Base-by-base conservation (phyloP, 1,140 invertebrate genomes). In the Anastrepha ludens region DNA sequence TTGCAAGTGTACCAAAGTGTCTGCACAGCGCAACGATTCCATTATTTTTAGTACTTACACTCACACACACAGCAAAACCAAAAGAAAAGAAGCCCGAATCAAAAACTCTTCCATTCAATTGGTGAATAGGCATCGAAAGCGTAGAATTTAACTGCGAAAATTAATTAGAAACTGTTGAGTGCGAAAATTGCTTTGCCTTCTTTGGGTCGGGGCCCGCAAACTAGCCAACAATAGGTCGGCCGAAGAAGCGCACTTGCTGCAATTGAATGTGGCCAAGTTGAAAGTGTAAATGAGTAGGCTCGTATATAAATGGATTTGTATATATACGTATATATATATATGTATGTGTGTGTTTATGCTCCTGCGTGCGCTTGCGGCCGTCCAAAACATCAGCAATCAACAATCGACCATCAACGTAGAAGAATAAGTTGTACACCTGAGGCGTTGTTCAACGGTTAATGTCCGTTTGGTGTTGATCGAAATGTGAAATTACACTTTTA, bases 111-210 rank as follows among this genome's bases (percentile, higher is more conserved):
- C 29, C 29, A 29, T 29, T 8, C n/a, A 81, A 55, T 81, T 55
- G 74, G 17, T 50, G 44, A 39, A 15, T 41, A 41, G 44, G 13
- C 74, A 81, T 50, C 44, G 70, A n/a, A 2, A 29, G 4, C 13
- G 4, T 74, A n/a, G 41, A 74, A 29, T 41, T 74, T 74, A 74
- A 74, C 74, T 20, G 74, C 74, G 47, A 58, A 81, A 81, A 81
- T 81, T 81, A 81, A 81, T 81, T 81, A 81, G 74, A 81, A 81
- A 81, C n/a, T 81, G 74, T 81, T 81, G 74, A 81, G 74, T 55
- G 74, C 74, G 74, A 81, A 81, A 81, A 81, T 81, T 50, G 47
- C 47, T 81, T 81, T 81, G 74, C 74, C 47, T 81, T 81, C 47
- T 81, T 81, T 81, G 74, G 74, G 17, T 81, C 17, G 74, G 2